Base-by-base conservation (phyloP, 2,797 vertebrate genomes). In the Rachycentron canadum region DNA sequence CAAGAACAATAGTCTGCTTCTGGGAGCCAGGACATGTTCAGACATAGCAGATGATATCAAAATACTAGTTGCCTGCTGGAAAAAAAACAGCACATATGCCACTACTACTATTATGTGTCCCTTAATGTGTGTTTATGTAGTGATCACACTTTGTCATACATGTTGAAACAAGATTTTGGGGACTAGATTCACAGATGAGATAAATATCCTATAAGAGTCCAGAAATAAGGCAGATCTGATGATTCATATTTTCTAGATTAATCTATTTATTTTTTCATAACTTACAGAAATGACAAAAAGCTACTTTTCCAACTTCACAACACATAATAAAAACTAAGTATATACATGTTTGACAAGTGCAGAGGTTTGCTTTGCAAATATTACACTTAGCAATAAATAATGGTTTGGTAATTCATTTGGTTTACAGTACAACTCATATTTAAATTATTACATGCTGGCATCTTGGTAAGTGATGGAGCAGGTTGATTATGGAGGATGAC, bases 351-450 rank as follows among this genome's bases (percentile, higher is more conserved):
- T 58, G 26, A 68, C 41, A 82, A 84, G 86, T 84, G 72, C 84
- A 85, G 58, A 57, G 23, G 25, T 76, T 79, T 80, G 36, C 62
- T 76, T 86, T 55, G 38, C 49, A 53, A 76, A 67, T 73, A 40
- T 80, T 81, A 50, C 80, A 76, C 72, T 68, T 26, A 43, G 56
- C 52, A 93, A 92, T 93, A 94, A 93, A 93, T 91, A 93, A 57
- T 52, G 25, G 62, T 52, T 17, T 66, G 40, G 49, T 19, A 57
- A 49, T 74, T 57, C 23, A 85, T 83, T 83, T 71, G 58, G n/a
- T 82, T 79, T 70, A 86, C 78, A 89, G 79, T 79, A 74, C 30
- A 87, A 65, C 70, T 84, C 72, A 76, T 45, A 58, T 73, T 66
- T 53, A 47, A 77, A 68, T 79, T 36, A 72, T 80, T 36, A 49